Evolutionary conservation across 30 jellyfish, hydroid and myxozoan species (phyloP).

Genomic region (Pelagia noctiluca): DNA sequence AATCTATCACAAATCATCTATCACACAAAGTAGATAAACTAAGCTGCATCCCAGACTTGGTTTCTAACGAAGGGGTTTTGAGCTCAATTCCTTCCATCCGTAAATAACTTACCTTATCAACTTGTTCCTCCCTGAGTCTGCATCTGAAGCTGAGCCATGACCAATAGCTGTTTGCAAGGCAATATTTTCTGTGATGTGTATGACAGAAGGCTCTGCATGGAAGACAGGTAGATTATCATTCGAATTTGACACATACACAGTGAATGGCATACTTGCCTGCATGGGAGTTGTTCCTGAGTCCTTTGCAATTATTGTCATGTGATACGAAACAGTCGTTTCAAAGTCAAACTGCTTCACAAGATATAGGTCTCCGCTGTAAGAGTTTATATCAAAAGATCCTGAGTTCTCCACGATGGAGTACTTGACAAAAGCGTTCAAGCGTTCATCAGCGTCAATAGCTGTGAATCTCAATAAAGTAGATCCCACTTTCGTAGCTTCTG

Average conservation of each 20-base stretch:
- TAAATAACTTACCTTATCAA: no score
- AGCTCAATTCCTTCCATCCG: no score
- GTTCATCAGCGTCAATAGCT: constrained; percentile 67
- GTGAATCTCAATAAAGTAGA: constrained; percentile 10
- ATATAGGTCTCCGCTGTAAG: constrained; percentile 64
- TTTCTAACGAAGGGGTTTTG: no score
- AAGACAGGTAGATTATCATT: constrained; percentile 85
- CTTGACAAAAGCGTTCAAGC: constrained; percentile 44
- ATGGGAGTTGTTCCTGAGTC: constrained; percentile 72
- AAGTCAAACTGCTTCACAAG: constrained; percentile 65
- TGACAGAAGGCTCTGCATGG: constrained; percentile 20
- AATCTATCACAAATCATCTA: no score
- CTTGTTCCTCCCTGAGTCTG: constrained; percentile 74
- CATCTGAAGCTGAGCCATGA: constrained; percentile 71
- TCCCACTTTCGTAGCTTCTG: constrained; percentile 50
- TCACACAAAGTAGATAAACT: no score
- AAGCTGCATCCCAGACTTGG: no score
- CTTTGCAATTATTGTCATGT: constrained; percentile 48
- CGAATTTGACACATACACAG: constrained; percentile 54
- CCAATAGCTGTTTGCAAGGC: constrained; percentile 58
- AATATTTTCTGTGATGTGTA: constrained; percentile 26
- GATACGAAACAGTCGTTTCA: constrained; percentile 47
- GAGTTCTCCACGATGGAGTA: constrained; percentile 15
- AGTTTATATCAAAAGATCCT: constrained; percentile 35
- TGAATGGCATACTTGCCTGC: constrained; percentile 28